A percentile compares a stretch with the other conserved stretches of the same genome.
Conservation (phyloP, 2,888 invertebrate genomes). For the Xanthia togata region DNA sequence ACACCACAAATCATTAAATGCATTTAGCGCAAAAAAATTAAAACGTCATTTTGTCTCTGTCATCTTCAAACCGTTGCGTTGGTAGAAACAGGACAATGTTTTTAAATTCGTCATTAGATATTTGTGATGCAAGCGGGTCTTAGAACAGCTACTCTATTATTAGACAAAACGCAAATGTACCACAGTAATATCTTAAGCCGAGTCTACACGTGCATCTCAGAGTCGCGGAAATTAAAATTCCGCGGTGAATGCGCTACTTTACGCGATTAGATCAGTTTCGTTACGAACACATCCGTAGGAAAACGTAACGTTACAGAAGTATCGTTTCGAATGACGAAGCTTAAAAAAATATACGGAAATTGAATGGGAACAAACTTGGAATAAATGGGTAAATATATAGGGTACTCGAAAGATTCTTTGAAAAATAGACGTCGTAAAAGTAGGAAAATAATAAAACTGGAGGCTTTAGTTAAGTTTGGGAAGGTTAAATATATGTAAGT, state of each 20-base stretch:
- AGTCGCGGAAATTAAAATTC: constrained; percentile 39
- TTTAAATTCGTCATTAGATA: no score
- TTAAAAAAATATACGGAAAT: constrained; percentile 44
- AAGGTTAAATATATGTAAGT: background rate
- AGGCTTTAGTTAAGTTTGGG: background rate
- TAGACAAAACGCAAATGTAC: constrained; percentile 2
- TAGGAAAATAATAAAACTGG: background rate
- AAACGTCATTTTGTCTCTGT: no score
- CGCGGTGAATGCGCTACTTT: constrained; percentile 23
- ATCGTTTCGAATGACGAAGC: constrained; percentile 5
- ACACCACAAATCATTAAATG: no score
- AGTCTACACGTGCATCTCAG: background rate
- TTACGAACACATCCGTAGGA: constrained; percentile 12
- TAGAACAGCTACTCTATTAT: background rate
- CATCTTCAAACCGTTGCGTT: no score
- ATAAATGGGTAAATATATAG: background rate
- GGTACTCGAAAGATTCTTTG: background rate
- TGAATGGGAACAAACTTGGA: constrained; percentile 28
- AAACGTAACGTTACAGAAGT: constrained; percentile 31
- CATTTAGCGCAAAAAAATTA: no score
- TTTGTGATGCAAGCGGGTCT: background rate
- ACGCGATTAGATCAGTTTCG: constrained; percentile 36
- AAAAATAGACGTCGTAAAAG: background rate
- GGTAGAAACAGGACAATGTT: no score
- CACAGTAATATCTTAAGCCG: background rate